Percentiles rank a stretch among this genome's conserved stretches.
phyloP scores from a whole-genome alignment of 2,113 vertebrate genomes.

The Myrmecophaga tridactyla region DNA sequence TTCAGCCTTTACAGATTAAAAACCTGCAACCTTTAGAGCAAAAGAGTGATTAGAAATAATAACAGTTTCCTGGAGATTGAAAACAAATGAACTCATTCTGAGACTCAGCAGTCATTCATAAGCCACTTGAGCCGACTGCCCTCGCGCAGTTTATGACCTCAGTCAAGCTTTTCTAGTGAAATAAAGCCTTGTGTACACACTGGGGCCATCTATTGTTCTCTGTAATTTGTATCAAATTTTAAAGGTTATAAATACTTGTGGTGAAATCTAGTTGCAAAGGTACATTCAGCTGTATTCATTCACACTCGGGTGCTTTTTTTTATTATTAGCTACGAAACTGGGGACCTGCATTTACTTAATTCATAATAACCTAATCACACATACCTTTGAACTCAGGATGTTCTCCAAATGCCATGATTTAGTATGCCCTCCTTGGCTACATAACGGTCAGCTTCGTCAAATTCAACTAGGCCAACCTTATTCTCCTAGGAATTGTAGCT shows the following conservation, averaged over 20 bases:
- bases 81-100: slow-evolving; percentile 81
- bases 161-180: slow-evolving; percentile 62
- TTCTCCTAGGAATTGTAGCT: slow-evolving; percentile 55
- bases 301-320: neutral
- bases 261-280: neutral
- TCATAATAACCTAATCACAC: slow-evolving; percentile 21
- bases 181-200: slow-evolving; percentile 63
- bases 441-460: slow-evolving; percentile 50
- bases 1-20: slow-evolving; percentile 76
- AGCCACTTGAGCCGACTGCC: slow-evolving; percentile 48
- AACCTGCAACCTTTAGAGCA: slow-evolving; percentile 59
- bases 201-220: slow-evolving; percentile 51
- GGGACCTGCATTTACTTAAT: slow-evolving; percentile 43
- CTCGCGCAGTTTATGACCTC: slow-evolving; percentile 67
- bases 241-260: slow-evolving; percentile 67
- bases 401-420: slow-evolving; percentile 53
- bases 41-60: slow-evolving; percentile 74
- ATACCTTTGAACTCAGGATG: slow-evolving; percentile 54
- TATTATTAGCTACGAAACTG: slow-evolving; percentile 37
- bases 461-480: slow-evolving; percentile 44
- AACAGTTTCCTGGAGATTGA: slow-evolving; percentile 72
- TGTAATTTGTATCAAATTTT: slow-evolving; percentile 70
- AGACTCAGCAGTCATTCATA: slow-evolving; percentile 59
- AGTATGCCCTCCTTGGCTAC: slow-evolving; percentile 38
- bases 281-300: neutral